A percentile compares a stretch with the other conserved stretches of the same genome.
Evolutionary conservation across 2,888 invertebrate species (phyloP).

Genomic region (Synergus japonicus): DNA sequence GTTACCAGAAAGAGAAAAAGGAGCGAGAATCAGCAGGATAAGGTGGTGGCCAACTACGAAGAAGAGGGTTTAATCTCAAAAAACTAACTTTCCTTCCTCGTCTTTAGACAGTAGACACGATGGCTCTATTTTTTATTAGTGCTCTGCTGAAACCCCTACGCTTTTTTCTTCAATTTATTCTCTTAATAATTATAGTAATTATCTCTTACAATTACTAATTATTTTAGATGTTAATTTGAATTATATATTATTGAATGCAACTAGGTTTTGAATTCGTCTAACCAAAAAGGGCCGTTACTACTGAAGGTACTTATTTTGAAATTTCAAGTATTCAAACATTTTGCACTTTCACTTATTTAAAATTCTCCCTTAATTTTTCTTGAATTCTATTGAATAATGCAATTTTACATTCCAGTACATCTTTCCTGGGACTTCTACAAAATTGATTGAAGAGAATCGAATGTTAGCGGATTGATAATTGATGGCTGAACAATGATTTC

Average conservation of each 20-base stretch:
- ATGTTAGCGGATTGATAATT: neutral
- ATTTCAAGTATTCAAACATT: neutral
- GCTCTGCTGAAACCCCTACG: neutral
- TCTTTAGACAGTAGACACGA: neutral
- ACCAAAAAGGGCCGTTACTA: neutral
- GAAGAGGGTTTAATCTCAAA: constrained; percentile 62
- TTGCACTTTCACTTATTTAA: too few relatives aligned
- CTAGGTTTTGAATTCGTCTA: neutral
- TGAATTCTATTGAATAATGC: neutral
- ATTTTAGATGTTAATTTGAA: neutral
- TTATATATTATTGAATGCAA: neutral
- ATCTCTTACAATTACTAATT: neutral
- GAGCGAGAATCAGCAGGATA: constrained; percentile 38
- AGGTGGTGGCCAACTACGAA: constrained; percentile 36
- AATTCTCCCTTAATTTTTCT: neutral
- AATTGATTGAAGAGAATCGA: constrained; percentile 4
- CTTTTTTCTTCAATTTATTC: neutral
- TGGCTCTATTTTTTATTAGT: constrained; percentile 5
- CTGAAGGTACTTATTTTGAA: neutral
- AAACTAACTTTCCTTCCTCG: constrained; percentile 61
- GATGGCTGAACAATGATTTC: neutral
- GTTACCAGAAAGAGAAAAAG: constrained; percentile 41
- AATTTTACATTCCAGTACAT: neutral
- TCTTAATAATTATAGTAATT: neutral
- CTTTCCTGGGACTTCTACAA: neutral